Conservation (phyloP, 2,888 invertebrate genomes). For the Lamellibrachia satsuma region DNA sequence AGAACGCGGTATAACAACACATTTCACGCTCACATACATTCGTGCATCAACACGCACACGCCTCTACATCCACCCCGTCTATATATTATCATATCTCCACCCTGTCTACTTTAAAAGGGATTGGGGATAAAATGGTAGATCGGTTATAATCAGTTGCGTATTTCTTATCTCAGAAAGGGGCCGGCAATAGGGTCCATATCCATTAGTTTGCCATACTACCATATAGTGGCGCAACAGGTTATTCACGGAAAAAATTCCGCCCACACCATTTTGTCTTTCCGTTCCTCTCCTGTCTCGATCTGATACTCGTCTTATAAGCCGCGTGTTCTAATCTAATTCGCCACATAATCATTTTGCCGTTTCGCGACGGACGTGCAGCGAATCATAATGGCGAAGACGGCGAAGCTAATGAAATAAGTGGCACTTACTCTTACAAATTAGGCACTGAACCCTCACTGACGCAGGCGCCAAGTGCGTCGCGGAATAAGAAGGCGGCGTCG, state of each 20-base stretch:
- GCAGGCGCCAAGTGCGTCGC: not conserved
- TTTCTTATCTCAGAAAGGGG: too few species aligned
- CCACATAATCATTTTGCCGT: slow-evolving; percentile 6
- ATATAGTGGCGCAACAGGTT: too few species aligned
- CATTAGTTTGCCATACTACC: too few species aligned
- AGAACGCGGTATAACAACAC: too few species aligned
- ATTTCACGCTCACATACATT: too few species aligned
- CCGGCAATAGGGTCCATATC: too few species aligned
- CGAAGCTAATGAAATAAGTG: slow-evolving; percentile 9
- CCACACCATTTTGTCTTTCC: not conserved
- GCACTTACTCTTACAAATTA: slow-evolving; percentile 13
- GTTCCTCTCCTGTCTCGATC: not conserved
- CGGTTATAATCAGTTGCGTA: too few species aligned
- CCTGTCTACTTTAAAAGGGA: too few species aligned
- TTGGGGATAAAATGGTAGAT: too few species aligned
- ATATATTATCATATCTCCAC: too few species aligned
- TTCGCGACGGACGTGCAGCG: not conserved
- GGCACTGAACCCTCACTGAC: not conserved
- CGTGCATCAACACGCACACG: too few species aligned
- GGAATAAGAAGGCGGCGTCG: not conserved
- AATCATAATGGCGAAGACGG: not conserved
- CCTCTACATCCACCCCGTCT: too few species aligned
- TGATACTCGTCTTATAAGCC: not conserved
- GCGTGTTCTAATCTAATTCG: slow-evolving; percentile 17
- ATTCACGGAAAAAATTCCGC: not conserved